Evolutionary conservation across 2,113 vertebrate species (phyloP).

Genomic region (Pterophyllum scalare): DNA sequence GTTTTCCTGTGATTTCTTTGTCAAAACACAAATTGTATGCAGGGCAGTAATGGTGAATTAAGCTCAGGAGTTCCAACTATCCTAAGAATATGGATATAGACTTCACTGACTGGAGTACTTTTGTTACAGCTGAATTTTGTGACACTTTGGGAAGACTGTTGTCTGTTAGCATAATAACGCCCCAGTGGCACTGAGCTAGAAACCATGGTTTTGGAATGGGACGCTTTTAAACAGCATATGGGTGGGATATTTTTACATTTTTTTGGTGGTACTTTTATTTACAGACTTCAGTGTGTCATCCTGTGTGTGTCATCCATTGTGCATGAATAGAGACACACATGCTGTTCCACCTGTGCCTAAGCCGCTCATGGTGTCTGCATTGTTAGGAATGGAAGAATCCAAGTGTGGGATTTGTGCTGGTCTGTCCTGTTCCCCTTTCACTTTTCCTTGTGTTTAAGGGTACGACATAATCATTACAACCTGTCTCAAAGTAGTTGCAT

Average conservation of each 20-base stretch:
- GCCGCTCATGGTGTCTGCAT: neutral
- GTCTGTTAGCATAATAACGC: neutral
- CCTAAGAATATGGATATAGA: neutral
- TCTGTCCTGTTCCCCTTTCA: too few relatives aligned
- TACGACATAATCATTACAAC: too few relatives aligned
- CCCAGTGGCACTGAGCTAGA: neutral
- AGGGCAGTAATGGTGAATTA: neutral
- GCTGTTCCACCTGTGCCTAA: neutral
- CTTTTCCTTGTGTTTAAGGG: too few relatives aligned
- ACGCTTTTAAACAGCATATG: neutral
- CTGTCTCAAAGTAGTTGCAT: too few relatives aligned
- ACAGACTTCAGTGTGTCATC: neutral
- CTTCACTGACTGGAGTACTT: neutral
- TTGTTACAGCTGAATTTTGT: neutral
- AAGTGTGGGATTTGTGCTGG: neutral
- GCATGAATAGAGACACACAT: neutral
- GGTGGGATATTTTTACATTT: neutral
- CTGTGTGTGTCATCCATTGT: neutral
- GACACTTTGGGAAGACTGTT: too few relatives aligned
- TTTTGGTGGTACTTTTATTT: neutral
- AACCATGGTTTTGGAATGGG: neutral
- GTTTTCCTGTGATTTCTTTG: too few relatives aligned
- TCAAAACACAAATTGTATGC: neutral
- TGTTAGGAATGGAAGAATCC: neutral
- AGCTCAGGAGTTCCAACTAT: neutral